phyloP scores from a whole-genome alignment of 2,888 invertebrate genomes.

The Epistrophe grossulariae region DNA sequence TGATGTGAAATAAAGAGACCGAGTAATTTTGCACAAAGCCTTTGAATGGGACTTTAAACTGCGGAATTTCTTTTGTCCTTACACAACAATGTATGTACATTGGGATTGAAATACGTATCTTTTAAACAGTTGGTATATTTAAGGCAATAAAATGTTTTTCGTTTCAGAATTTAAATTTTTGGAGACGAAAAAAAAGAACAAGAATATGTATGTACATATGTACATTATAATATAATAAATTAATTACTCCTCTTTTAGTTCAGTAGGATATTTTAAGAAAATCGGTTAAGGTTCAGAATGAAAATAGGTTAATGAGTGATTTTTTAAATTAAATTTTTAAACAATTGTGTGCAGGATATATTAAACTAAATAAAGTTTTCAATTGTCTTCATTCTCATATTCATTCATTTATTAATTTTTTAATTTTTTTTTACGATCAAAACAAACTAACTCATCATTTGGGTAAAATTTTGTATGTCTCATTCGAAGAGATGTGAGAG shows the following conservation, averaged over 20 bases:
- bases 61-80: constrained; percentile 26
- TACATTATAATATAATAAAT: background rate
- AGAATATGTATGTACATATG: background rate
- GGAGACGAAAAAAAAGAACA: background rate
- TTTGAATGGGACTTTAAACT: background rate
- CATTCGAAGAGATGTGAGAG: too few species aligned
- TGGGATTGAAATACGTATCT: background rate
- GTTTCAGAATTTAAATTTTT: background rate
- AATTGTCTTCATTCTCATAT: too few species aligned
- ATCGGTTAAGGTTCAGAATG: constrained; percentile 5
- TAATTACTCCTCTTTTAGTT: background rate
- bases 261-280: background rate
- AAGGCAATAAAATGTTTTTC: background rate
- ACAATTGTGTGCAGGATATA: background rate
- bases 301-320: background rate
- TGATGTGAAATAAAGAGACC: background rate
- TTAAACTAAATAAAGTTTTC: background rate
- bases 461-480: too few species aligned
- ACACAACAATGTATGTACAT: background rate
- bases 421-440: too few species aligned
- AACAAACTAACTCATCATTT: too few species aligned
- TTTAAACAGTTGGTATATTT: background rate
- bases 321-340: background rate
- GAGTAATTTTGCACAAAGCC: constrained; percentile 13
- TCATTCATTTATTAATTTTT: too few species aligned